These are phyloP conservation scores for Halictus ligatus DNA, from an alignment of 2,888 invertebrate species.

Conservation along the genomic window DNA sequence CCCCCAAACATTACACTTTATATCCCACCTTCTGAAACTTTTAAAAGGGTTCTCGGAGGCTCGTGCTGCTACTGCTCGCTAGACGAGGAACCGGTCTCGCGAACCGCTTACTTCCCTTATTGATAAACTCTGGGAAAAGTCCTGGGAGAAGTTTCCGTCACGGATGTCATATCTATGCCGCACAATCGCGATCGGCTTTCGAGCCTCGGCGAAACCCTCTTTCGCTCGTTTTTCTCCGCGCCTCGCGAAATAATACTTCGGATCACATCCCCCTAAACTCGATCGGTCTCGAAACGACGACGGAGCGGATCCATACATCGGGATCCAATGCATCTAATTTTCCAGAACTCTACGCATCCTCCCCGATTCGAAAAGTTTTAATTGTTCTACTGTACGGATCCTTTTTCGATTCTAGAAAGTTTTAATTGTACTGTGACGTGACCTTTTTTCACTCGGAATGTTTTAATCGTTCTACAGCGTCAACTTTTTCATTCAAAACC, in stretches of 20 bases:
- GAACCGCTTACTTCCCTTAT: conserved; percentile 48
- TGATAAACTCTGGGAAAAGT: conserved; percentile 57
- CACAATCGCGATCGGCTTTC: conserved; percentile 23
- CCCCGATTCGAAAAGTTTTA: neutral
- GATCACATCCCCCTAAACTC: neutral
- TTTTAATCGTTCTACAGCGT: neutral
- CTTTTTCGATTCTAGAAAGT: neutral
- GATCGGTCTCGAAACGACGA: neutral
- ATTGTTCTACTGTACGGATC: neutral
- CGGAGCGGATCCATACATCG: neutral
- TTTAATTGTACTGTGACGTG: neutral
- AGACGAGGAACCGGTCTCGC: conserved; percentile 2
- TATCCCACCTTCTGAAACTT: conserved; percentile 53
- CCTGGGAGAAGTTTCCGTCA: conserved; percentile 33
- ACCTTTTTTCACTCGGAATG: neutral
- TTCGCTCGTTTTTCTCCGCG: neutral
- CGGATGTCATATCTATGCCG: conserved; percentile 25
- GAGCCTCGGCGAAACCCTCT: neutral
- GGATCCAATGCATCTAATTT: conserved; percentile 1
- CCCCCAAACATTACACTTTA: conserved; percentile 38
- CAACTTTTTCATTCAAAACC: neutral
- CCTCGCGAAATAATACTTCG: neutral
- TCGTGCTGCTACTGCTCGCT: neutral
- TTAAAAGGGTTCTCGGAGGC: conserved; percentile 51
- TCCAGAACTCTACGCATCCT: no score